Evolutionary conservation across 2,888 invertebrate species (phyloP), one percentile per base, ranked within the genome.

Genomic region (Graphium colonna): DNA sequence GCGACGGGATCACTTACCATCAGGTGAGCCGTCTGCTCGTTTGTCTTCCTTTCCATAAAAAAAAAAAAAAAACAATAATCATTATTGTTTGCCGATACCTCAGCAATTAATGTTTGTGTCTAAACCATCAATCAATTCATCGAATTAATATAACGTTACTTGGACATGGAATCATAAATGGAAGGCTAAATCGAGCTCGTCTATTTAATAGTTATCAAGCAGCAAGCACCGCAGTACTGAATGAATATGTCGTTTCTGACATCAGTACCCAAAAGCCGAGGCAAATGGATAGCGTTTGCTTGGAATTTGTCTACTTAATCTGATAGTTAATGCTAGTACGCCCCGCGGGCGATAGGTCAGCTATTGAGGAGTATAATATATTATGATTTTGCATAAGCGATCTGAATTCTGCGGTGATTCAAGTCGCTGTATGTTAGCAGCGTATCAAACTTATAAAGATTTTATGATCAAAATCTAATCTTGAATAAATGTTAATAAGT

Each of bases 291-390:
- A 38, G 28, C 52, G 44, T 47, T 47, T 43, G 48, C 39, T 47
- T 28, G 52, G 45, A 46, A 45, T 48, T 60, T 57, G 56, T 51
- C 52, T 52, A 39, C 48, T 57, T 54, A 61, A 60, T 50, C 40
- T 16, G 49, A 40, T 54, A 54, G 44, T 54, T 44, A 54, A 54
- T 40, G 53, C 48, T 18, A 26, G 42, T 39, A 26, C 43, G 18
- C 49, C 21, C 36, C 33, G 44, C 16, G 38, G 3, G 18, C 40
- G 31, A 9, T 48, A 44, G 53, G 49, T 54, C 44, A 54, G 53
- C 40, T 49, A 49, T 54, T 54, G 39, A 44, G 40, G 44, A 40
- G n/a, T 38, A 26, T 9, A 38, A 18, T 21, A 12, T 46, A 12
- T 16, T n/a, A 21, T 21, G 18, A 10, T 10, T 36, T 17, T 38